Base-by-base conservation (phyloP, 2,888 invertebrate species). In the Tipula confusa region DNA sequence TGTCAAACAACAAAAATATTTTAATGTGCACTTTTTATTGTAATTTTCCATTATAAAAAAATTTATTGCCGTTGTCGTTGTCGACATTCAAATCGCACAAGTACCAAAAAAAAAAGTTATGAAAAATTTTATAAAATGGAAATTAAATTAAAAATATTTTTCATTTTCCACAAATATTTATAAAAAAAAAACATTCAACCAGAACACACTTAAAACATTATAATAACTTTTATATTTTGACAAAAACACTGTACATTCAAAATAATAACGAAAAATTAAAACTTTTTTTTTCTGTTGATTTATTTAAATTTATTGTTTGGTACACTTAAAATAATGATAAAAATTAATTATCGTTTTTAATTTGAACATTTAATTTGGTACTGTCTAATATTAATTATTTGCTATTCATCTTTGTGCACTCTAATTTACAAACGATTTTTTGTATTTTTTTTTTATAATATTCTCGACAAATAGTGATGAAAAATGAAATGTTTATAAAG, bases 1-100 rank as follows among this genome's bases (percentile, higher is more conserved):
- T 80, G 80, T 80, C 11, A 80, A 29, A 80, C 80, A 80, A 29
- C 80, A 80, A 80, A 80, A 80, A 80, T 80, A 80, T 31, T 80
- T 80, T 29, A 80, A 80, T 80, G 80, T 80, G n/a, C 80, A 80
- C n/a, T 80, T 80, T 80, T 29, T 80, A 80, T 29, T 31, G 31
- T 31, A 80, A 29, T 80, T 80, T 80, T 80, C 80, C 80, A 80
- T 80, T 80, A 80, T 64, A 24, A 1, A 24, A 18, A 64, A 24
- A 24, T 64, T 24, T 9, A 24, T 15, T 43, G 15, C 6, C 5
- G 5, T 43, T 15, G 15, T 43, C 43, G 64, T 33, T 33, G 7
- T 11, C 64, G 64, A 48, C 48, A 48, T 48, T 48, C 11, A 15
- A 43, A 43, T n/a, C n/a, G n/a, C n/a, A n/a, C n/a, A n/a, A n/a